These are phyloP conservation scores for Hystrix brachyura DNA, from an alignment of 2,113 vertebrate species.

Conservation along the genomic window DNA sequence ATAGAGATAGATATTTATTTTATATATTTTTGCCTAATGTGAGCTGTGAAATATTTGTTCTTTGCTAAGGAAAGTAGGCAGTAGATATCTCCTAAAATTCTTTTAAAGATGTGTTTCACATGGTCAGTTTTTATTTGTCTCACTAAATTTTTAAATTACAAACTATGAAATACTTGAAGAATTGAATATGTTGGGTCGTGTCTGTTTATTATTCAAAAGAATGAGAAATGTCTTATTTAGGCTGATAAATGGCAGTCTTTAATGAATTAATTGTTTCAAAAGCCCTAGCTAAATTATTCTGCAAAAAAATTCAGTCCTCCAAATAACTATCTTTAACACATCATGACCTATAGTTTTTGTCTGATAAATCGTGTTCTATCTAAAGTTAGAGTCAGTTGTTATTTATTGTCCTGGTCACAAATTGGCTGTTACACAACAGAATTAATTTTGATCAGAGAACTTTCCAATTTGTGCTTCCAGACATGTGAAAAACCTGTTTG, in stretches of 20 bases:
- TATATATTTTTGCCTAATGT: background rate
- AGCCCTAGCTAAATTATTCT: conserved; percentile 78
- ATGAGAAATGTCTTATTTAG: conserved; percentile 71
- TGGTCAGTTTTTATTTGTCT: conserved; percentile 41
- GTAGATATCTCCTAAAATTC: background rate
- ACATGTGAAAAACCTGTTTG: conserved; percentile 70
- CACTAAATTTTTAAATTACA: conserved; percentile 58
- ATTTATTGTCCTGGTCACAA: conserved; percentile 80
- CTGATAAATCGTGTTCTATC: conserved; percentile 81
- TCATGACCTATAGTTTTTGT: conserved; percentile 72
- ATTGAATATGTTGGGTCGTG: background rate
- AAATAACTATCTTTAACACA: conserved; percentile 79
- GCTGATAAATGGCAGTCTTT: conserved; percentile 78
- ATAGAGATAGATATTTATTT: background rate
- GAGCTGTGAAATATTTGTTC: background rate
- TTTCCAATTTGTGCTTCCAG: conserved; percentile 78
- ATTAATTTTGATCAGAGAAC: conserved; percentile 83
- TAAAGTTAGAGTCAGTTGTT: conserved; percentile 79
- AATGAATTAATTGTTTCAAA: conserved; percentile 87
- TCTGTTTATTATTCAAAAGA: conserved; percentile 64
- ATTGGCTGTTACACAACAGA: conserved; percentile 70
- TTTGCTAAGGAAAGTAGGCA: background rate
- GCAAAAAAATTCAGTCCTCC: conserved; percentile 64
- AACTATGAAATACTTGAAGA: conserved; percentile 62
- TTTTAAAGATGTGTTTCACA: background rate